A percentile compares a stretch with the other conserved stretches of the same genome.
These are phyloP conservation scores for Mycalesis mineus DNA, from an alignment of 2,888 invertebrate genomes.

Conservation along the genomic window DNA sequence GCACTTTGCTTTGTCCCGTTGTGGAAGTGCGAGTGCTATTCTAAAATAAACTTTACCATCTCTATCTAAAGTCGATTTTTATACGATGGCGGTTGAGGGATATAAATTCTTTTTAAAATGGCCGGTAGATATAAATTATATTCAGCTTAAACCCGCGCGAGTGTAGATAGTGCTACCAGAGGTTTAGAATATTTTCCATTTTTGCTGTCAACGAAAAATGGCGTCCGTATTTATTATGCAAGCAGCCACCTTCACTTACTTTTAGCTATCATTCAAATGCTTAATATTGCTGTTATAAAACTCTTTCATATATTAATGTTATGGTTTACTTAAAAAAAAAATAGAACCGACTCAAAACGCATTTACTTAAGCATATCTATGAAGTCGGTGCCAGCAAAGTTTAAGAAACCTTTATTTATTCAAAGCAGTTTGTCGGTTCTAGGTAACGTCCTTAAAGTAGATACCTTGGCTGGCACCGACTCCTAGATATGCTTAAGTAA, in stretches of 20 bases:
- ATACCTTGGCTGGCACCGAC: no score
- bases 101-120: constrained; percentile 36
- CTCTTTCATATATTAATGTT: constrained; percentile 9
- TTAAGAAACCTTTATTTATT: no score
- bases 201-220: constrained; percentile 41
- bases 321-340: no score
- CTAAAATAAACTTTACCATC: constrained; percentile 15
- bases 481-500: no score
- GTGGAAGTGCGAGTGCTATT: constrained; percentile 18
- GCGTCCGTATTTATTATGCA: constrained; percentile 35
- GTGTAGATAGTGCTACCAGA: constrained; percentile 39
- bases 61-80: constrained; percentile 19
- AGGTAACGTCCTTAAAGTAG: no score
- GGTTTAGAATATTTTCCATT: constrained; percentile 43
- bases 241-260: constrained; percentile 26
- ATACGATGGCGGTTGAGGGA: constrained; percentile 1
- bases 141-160: constrained; percentile 43
- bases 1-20: constrained; percentile 36
- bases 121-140: constrained; percentile 42
- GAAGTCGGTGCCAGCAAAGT: no score
- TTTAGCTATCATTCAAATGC: constrained; percentile 23
- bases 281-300: constrained; percentile 20
- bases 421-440: no score
- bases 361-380: no score
- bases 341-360: no score